These are phyloP conservation scores for Zaprionus lineosus DNA, from an alignment of 2,888 invertebrate species.

Conservation along the genomic window DNA sequence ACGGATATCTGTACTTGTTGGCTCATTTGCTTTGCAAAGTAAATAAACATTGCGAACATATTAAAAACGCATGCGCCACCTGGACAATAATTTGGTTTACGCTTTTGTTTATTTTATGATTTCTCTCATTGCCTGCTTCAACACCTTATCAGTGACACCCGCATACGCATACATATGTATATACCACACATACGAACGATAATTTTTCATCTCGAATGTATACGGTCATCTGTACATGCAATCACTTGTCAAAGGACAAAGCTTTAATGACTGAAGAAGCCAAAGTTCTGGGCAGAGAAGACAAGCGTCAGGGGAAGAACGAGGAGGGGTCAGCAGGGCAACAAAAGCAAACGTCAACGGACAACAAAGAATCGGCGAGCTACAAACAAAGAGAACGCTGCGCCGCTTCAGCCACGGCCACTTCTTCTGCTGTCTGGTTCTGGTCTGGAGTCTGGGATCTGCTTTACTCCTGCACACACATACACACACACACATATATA, in stretches of 20 bases:
- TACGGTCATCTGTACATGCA: too few relatives aligned
- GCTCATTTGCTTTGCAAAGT: conserved; percentile 53
- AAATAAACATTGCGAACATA: conserved; percentile 49
- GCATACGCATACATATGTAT: conserved; percentile 8
- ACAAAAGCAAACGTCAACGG: background rate
- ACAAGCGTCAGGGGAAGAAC: background rate
- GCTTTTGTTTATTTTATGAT: conserved; percentile 42
- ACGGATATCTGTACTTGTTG: conserved; percentile 68
- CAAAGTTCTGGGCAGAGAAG: conserved; percentile 28
- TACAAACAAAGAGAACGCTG: conserved; percentile 45
- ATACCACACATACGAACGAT: background rate
- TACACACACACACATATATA: background rate
- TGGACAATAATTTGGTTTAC: conserved; percentile 28
- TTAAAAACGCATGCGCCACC: conserved; percentile 58
- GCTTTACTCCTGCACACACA: conserved; percentile 7
- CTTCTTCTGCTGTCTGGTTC: conserved; percentile 42
- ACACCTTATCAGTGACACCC: conserved; percentile 56
- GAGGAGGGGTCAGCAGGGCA: background rate
- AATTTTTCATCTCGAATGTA: too few relatives aligned
- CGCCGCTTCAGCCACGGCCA: too few relatives aligned
- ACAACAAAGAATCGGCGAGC: conserved; percentile 47
- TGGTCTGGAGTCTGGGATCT: conserved; percentile 31
- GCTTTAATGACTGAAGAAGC: conserved; percentile 46
- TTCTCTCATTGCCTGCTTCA: conserved; percentile 32
- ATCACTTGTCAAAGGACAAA: conserved; percentile 36